Percentiles rank a stretch among this genome's conserved stretches.
These are phyloP conservation scores for Aphidoletes aphidimyza DNA, from an alignment of 2,888 invertebrate genomes.

Conservation along the genomic window DNA sequence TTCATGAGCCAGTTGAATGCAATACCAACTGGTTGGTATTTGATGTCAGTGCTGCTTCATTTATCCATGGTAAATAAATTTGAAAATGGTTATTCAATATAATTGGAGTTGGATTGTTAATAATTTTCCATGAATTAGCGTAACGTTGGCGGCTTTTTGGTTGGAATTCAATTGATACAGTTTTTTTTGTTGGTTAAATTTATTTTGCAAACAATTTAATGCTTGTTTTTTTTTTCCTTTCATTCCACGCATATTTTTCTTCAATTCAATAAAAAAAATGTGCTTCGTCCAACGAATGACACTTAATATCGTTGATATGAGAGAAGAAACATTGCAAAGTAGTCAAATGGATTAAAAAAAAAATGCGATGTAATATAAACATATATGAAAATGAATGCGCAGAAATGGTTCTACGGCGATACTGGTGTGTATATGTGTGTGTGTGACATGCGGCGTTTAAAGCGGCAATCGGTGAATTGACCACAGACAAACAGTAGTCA, in stretches of 20 bases:
- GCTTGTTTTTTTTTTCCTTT: too few relatives aligned
- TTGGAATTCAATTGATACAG: neutral
- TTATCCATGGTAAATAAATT: constrained; percentile 5
- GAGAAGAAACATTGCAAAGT: neutral
- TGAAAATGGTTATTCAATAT: constrained; percentile 18
- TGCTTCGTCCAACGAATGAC: neutral
- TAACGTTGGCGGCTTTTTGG: neutral
- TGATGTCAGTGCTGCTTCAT: neutral
- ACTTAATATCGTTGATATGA: neutral
- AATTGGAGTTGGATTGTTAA: neutral
- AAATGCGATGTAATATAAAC: neutral
- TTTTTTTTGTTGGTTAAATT: neutral
- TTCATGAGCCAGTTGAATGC: neutral
- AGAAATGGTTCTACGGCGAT: neutral
- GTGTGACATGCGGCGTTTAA: neutral
- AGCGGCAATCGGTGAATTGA: neutral
- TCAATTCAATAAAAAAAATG: neutral
- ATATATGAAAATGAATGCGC: neutral
- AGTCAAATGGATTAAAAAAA: too few relatives aligned
- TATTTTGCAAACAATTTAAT: too few relatives aligned
- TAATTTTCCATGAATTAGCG: constrained; percentile 5
- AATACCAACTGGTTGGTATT: neutral
- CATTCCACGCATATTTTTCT: too few relatives aligned
- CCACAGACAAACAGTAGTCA: too few relatives aligned
- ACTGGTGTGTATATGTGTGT: too few relatives aligned